Percentiles rank a stretch among this genome's conserved stretches.
These are phyloP conservation scores for Thunnus thynnus DNA, from an alignment of 2,113 vertebrate species.

Conservation along the genomic window DNA sequence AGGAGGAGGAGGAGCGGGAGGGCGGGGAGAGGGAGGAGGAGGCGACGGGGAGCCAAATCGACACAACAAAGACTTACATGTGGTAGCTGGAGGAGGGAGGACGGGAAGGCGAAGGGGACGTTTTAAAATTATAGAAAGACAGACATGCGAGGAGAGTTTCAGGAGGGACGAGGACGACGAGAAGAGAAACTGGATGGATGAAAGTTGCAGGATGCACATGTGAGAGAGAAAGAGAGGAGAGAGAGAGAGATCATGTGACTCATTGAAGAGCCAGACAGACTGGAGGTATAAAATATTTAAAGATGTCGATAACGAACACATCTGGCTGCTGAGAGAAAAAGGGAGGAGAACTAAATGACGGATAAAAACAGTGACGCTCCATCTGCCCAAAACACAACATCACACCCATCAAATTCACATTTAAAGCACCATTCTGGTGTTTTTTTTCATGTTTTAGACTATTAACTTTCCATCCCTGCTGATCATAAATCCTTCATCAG, in stretches of 20 bases:
- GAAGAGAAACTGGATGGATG: not conserved
- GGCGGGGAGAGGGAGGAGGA: constrained; percentile 72
- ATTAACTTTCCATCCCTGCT: too few species aligned
- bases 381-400: not conserved
- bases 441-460: constrained; percentile 2
- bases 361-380: not conserved
- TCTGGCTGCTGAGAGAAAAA: not conserved
- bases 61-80: constrained; percentile 88
- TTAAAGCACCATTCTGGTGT: not conserved
- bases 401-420: not conserved
- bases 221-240: not conserved
- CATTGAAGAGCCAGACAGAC: constrained; percentile 15
- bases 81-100: constrained; percentile 74
- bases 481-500: too few species aligned
- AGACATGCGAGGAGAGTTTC: not conserved
- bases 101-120: not conserved
- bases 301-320: not conserved
- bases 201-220: not conserved
- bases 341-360: not conserved
- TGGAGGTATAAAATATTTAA: not conserved
- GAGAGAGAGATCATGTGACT: constrained; percentile 19
- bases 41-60: constrained; percentile 81
- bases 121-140: not conserved
- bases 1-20: constrained; percentile 76
- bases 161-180: not conserved